A percentile compares a stretch with the other conserved stretches of the same genome.
phyloP scores from a whole-genome alignment of 1,140 invertebrate genomes.

The Lucilia sericata region DNA sequence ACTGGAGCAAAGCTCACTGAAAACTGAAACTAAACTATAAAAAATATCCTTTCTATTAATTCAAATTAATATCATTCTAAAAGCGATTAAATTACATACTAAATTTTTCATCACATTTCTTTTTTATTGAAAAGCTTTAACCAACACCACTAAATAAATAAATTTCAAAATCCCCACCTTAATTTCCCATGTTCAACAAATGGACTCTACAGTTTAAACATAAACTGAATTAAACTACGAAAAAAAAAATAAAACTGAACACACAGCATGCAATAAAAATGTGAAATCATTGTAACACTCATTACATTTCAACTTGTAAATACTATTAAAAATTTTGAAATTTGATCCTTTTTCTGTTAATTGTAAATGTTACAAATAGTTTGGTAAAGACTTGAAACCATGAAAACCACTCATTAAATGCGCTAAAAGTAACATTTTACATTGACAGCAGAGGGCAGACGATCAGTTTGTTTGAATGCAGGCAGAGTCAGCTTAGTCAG shows the following conservation, averaged over 20 bases:
- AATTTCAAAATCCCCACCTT: no score
- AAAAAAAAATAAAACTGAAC: background rate
- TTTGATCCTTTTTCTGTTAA: constrained; percentile 32
- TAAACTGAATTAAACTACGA: no score
- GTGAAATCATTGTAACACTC: constrained; percentile 35
- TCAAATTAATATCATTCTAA: no score
- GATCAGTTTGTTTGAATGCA: constrained; percentile 30
- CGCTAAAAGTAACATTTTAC: constrained; percentile 44
- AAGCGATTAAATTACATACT: no score
- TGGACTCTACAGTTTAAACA: no score
- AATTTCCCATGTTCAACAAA: no score
- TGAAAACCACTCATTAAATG: constrained; percentile 42
- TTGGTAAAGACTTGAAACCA: constrained; percentile 2
- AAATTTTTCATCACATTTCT: no score
- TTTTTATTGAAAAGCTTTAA: no score
- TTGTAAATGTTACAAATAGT: constrained; percentile 41
- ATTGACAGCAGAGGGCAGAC: constrained; percentile 41
- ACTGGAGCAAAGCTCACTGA: no score
- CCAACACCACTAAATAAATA: no score
- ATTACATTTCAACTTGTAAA: constrained; percentile 31
- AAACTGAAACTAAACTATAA: background rate
- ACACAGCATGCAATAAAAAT: constrained; percentile 23
- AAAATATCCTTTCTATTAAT: background rate
- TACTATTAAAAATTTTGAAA: constrained; percentile 33
- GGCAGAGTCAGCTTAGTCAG: background rate